Evolutionary conservation across 2,113 vertebrate genomes (phyloP).

Genomic region (Bos taurus): DNA sequence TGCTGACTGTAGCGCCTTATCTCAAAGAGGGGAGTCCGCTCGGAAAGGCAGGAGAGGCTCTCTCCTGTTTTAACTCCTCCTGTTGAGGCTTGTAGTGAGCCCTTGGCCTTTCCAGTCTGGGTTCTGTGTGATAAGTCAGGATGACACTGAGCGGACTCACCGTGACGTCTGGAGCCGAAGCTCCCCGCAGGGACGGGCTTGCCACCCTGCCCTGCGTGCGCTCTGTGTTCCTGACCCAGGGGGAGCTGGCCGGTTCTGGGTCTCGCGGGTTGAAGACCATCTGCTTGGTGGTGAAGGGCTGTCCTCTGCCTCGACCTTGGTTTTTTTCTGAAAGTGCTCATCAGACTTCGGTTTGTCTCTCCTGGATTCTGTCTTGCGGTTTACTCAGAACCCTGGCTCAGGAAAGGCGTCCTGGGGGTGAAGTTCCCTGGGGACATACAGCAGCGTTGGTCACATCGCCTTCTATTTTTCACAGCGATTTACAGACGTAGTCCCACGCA

Average conservation of each 20-base stretch:
- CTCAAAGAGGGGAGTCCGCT: neutral
- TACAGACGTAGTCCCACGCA: neutral
- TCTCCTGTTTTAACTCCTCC: neutral
- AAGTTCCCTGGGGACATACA: neutral
- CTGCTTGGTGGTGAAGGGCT: neutral
- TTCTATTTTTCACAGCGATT: neutral
- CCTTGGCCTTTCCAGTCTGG: neutral
- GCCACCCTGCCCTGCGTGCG: no score
- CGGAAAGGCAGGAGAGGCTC: neutral
- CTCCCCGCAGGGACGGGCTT: rapidly evolving
- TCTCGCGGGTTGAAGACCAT: neutral
- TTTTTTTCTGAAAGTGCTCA: neutral
- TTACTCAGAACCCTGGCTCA: neutral
- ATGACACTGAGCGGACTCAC: rapidly evolving
- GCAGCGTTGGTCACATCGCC: no score
- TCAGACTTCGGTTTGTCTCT: neutral
- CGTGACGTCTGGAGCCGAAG: neutral
- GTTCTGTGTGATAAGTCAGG: neutral
- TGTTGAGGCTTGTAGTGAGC: neutral
- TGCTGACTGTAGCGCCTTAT: neutral
- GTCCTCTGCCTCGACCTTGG: neutral
- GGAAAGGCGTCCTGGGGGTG: neutral
- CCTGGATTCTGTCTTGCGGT: neutral
- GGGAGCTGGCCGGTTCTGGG: neutral
- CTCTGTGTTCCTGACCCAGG: rapidly evolving